These are phyloP conservation scores for Drosophila mauritiana DNA, from an alignment of 1,140 invertebrate genomes.

Conservation along the genomic window DNA sequence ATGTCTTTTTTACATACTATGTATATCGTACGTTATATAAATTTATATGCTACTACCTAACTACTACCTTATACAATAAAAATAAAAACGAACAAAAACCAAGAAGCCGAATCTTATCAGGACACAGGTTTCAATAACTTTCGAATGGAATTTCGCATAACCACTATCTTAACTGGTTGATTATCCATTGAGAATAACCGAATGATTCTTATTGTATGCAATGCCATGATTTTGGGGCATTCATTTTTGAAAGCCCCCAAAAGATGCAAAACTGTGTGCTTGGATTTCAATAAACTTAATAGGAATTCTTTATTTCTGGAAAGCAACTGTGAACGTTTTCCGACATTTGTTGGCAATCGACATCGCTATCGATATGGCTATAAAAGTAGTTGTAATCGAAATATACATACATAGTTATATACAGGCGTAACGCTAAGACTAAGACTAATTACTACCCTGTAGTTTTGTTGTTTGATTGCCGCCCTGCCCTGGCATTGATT, in stretches of 20 bases:
- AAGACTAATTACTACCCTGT: conserved; percentile 36
- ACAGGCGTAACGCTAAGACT: conserved; percentile 20
- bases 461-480: conserved; percentile 39
- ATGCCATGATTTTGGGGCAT: no score
- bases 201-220: no score
- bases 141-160: no score
- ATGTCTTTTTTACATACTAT: conserved; percentile 77
- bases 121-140: neutral
- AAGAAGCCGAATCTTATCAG: neutral
- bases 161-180: no score
- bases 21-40: conserved; percentile 80
- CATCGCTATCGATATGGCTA: conserved; percentile 34
- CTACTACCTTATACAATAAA: conserved; percentile 72
- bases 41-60: conserved; percentile 80
- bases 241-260: neutral
- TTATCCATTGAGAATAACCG: no score
- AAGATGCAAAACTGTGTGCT: neutral
- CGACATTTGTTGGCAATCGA: conserved; percentile 29
- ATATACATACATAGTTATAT: conserved; percentile 33
- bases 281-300: conserved; percentile 47
- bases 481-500: conserved; percentile 22
- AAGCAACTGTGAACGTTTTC: conserved; percentile 46
- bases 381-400: conserved; percentile 12
- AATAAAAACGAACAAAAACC: conserved; percentile 31
- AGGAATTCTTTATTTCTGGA: conserved; percentile 75